A percentile compares a stretch with the other conserved stretches of the same genome.
phyloP scores from a whole-genome alignment of 2,113 vertebrate species.

The Lepus europaeus region DNA sequence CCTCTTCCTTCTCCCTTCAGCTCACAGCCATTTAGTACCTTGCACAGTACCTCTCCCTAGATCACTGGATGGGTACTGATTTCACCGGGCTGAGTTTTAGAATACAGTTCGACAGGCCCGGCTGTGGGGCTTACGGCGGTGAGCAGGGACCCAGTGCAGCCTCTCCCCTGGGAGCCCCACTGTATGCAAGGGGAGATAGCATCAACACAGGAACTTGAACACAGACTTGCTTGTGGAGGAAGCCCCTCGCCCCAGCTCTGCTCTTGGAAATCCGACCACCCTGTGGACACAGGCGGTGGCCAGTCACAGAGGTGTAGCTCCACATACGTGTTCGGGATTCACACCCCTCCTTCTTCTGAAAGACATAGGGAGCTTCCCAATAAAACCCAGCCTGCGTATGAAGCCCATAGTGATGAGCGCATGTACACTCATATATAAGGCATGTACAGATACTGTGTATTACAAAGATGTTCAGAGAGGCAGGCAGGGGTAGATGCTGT shows the following conservation, averaged over 20 bases:
- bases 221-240: accelerated
- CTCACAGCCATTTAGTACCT: background rate
- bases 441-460: no score
- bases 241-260: background rate
- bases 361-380: background rate
- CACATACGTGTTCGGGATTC: background rate
- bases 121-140: background rate
- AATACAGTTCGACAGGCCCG: background rate
- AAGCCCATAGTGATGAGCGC: background rate
- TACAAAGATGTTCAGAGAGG: background rate
- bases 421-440: background rate
- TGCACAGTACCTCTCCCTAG: background rate
- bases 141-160: background rate
- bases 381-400: background rate
- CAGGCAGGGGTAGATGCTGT: no score
- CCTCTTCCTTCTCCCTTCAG: background rate
- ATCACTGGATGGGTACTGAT: background rate
- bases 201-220: accelerated
- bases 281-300: background rate
- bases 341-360: background rate
- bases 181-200: background rate
- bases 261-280: background rate
- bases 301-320: background rate
- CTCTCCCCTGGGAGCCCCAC: background rate
- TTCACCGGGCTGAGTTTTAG: background rate